phyloP scores from a whole-genome alignment of 2,888 invertebrate genomes.

The Elegia similella region DNA sequence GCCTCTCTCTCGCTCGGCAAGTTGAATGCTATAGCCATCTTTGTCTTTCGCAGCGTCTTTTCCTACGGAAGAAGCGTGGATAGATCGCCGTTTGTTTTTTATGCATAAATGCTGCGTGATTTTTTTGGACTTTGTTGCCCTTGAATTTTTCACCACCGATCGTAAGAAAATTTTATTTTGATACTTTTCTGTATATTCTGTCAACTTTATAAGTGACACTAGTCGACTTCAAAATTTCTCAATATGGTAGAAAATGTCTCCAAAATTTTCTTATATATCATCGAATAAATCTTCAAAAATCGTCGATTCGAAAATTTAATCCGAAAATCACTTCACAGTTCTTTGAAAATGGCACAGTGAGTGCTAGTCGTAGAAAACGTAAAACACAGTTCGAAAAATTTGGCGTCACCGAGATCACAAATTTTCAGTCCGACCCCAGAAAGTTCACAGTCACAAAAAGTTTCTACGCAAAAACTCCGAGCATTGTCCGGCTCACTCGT shows the following conservation, averaged over 20 bases:
- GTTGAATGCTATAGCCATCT: conserved; percentile 83
- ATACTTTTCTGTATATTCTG: conserved; percentile 21
- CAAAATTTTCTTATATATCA: conserved; percentile 16
- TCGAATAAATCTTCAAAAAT: conserved; percentile 13
- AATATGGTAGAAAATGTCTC: conserved; percentile 13
- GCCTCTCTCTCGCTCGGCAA: conserved; percentile 80
- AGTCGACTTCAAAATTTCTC: conserved; percentile 16
- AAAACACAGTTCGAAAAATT: conserved; percentile 55
- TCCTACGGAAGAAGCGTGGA: conserved; percentile 74
- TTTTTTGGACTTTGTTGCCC: conserved; percentile 43
- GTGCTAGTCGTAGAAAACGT: conserved; percentile 29
- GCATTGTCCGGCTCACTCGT: conserved; percentile 70
- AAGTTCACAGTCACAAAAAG: conserved; percentile 71
- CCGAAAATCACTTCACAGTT: conserved; percentile 25
- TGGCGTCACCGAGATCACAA: conserved; percentile 54
- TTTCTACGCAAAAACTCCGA: conserved; percentile 58
- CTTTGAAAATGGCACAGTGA: conserved; percentile 40
- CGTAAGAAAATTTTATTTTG: conserved; percentile 19
- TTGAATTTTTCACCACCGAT: conserved; percentile 31
- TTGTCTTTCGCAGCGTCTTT: conserved; percentile 60
- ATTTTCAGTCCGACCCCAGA: conserved; percentile 41
- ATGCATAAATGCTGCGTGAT: conserved; percentile 71
- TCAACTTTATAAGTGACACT: conserved; percentile 25
- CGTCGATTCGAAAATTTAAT: conserved; percentile 1
- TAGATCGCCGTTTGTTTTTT: conserved; percentile 68